Evolutionary conservation across 1,140 invertebrate genomes (phyloP), one percentile per base, ranked within the genome.

Genomic region (Psix sp.): DNA sequence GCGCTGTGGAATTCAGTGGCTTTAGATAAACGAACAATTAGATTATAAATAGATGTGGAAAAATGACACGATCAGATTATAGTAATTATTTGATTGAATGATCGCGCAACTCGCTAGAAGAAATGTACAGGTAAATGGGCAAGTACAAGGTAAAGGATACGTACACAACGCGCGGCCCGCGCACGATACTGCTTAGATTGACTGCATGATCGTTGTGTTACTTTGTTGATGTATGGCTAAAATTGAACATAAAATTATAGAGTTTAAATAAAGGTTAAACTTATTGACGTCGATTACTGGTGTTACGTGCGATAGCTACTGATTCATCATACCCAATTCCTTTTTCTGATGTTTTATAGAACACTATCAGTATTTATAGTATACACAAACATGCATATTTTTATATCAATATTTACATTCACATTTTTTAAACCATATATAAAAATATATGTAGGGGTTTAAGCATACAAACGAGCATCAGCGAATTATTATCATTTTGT

Each of bases 261-360:
- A 76, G 67, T 76, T 76, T 76, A 66, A 67, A 76, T 71, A 72
- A 72, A 76, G 74, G 74, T 76, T 76, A 76, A 76, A 72, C 67
- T 67, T 68, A 68, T 71, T 72, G 74, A 76, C 74, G 62, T 56
- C 67, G 74, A 76, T 76, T 67, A 71, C 66, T 56, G 48, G 73
- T 71, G 52, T 76, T 76, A 76, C 73, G 73, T 76, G 73, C 54
- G 14, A 46, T 51, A 56, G 60, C 60, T 75, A 62, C 66, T 66
- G 66, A 75, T 70, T 75, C 63, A 62, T 51, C 39, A 57, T 35
- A 11, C 13, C 10, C n/a, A 11, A 13, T 1, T 13, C 13, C 11
- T 35, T 35, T 35, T 35, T 29, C 21, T 24, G 21, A 24, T 24
- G 4, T 24, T 24, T 5, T 9, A 24, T 24, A 24, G 21, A 24